Conservation (phyloP, 23 tunicate species). For the Trididemnum miniatum region DNA sequence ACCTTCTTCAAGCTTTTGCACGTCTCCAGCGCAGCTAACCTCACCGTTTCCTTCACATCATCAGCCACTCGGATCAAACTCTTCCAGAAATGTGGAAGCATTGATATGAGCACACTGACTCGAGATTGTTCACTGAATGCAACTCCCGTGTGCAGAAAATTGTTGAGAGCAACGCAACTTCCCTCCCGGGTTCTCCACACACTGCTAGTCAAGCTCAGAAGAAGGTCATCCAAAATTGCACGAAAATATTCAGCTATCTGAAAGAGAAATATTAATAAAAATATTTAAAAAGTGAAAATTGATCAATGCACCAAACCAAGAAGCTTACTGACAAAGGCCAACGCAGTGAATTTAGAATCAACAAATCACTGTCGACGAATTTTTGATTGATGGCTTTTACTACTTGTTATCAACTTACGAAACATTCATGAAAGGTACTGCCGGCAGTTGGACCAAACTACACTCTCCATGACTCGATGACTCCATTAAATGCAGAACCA, state of each 20-base stretch:
- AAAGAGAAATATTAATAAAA: background rate
- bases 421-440: too few relatives aligned
- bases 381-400: too few relatives aligned
- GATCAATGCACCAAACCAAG: too few relatives aligned
- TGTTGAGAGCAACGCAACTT: constrained; percentile 67
- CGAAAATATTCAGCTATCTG: constrained; percentile 41
- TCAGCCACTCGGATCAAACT: constrained; percentile 50
- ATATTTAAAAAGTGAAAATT: too few relatives aligned
- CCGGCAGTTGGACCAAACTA: too few relatives aligned
- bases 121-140: background rate
- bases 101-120: background rate
- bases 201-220: constrained; percentile 34
- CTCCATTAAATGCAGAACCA: too few relatives aligned
- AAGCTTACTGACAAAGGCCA: too few relatives aligned
- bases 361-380: too few relatives aligned
- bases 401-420: too few relatives aligned
- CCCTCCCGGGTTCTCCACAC: constrained; percentile 80
- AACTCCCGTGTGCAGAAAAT: constrained; percentile 57
- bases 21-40: constrained; percentile 52
- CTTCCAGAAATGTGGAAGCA: constrained; percentile 62
- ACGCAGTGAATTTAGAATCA: too few relatives aligned
- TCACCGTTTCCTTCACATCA: constrained; percentile 85
- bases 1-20: constrained; percentile 67
- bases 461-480: too few relatives aligned
- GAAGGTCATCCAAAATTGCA: constrained; percentile 52